Conservation (phyloP, 2,888 invertebrate genomes). For the Serripes groenlandicus region DNA sequence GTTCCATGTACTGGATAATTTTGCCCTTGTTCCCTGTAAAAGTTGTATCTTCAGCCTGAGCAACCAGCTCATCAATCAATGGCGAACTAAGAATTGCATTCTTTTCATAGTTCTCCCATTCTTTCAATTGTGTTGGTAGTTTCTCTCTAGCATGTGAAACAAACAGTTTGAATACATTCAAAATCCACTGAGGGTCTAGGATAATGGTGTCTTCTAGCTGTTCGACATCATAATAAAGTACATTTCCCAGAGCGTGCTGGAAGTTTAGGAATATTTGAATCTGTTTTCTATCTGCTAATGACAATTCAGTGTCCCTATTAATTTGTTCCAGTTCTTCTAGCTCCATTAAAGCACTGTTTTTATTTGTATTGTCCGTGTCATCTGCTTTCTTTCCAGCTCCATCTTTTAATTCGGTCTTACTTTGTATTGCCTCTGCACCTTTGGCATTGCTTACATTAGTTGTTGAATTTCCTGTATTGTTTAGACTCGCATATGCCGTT, state of each 20-base stretch:
- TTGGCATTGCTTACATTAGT: no score
- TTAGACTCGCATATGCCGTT: no score
- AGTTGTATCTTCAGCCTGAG: background rate
- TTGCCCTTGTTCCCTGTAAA: background rate
- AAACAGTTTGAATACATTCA: slow-evolving; percentile 8
- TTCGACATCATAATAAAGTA: background rate
- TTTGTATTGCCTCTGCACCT: no score
- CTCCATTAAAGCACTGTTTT: background rate
- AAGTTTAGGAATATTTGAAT: background rate
- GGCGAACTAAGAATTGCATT: background rate
- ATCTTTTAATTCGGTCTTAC: no score
- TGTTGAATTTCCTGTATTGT: no score
- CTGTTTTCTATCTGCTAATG: background rate
- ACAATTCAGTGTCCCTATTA: background rate
- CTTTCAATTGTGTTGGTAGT: background rate
- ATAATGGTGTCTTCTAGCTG: background rate
- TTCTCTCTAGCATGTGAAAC: background rate
- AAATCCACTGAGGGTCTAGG: slow-evolving; percentile 4
- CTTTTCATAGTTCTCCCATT: background rate
- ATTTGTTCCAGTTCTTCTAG: background rate
- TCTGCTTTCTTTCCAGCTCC: no score
- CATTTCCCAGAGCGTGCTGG: slow-evolving; percentile 3
- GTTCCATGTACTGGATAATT: background rate
- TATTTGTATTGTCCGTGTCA: background rate
- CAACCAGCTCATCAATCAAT: background rate